Evolutionary conservation across 2,888 invertebrate species (phyloP).

Genomic region (Patella ulyssiponensis): DNA sequence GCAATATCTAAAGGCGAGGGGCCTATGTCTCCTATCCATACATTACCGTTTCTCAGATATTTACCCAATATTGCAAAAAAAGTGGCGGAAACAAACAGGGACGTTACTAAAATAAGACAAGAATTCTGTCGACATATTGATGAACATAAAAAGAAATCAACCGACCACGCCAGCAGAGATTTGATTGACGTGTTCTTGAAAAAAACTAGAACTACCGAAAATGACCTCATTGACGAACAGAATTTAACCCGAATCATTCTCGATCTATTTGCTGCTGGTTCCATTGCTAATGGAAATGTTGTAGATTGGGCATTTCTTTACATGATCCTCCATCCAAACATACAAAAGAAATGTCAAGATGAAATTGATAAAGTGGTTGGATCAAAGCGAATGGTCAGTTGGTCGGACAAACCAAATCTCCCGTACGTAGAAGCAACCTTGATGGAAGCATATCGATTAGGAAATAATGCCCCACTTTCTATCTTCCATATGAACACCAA

Average conservation of each 20-base stretch:
- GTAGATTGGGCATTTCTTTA: background rate
- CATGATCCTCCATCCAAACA: background rate
- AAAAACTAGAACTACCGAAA: no score
- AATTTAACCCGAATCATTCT: background rate
- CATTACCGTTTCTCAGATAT: background rate
- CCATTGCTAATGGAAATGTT: background rate
- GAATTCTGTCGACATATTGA: background rate
- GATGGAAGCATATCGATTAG: background rate
- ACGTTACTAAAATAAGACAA: background rate
- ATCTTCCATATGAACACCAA: background rate
- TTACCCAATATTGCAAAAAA: background rate
- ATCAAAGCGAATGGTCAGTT: background rate
- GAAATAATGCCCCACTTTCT: background rate
- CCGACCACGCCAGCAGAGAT: background rate
- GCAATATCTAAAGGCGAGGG: background rate
- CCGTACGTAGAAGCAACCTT: background rate
- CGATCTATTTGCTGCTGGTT: background rate
- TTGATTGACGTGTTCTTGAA: background rate
- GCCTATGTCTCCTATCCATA: background rate
- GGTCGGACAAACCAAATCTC: background rate
- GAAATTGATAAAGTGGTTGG: background rate
- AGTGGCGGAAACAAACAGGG: background rate
- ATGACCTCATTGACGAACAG: no score
- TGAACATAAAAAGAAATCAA: background rate
- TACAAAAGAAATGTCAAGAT: background rate